Conservation (phyloP, 2,888 invertebrate genomes). For the Liposcelis brunnea region DNA sequence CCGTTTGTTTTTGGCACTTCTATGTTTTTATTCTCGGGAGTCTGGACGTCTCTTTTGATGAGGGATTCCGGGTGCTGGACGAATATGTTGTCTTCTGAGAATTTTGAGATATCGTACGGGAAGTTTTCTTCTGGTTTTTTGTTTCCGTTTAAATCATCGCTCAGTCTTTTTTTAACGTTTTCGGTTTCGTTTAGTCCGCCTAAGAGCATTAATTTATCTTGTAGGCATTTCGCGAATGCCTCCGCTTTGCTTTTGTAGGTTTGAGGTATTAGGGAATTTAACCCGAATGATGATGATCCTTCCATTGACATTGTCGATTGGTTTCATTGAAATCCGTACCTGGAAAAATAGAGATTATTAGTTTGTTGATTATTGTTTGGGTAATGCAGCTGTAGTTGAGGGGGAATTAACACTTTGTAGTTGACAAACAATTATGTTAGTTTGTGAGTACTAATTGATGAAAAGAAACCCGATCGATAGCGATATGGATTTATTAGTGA, state of each 20-base stretch:
- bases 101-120: background rate
- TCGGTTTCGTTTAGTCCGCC: slow-evolving; percentile 26
- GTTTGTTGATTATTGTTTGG: no score
- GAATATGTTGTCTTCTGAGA: slow-evolving; percentile 1
- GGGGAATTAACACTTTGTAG: no score
- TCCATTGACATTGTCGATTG: background rate
- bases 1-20: background rate
- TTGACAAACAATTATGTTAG: no score
- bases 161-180: background rate
- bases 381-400: no score
- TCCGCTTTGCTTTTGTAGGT: slow-evolving; percentile 34
- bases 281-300: background rate
- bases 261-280: background rate
- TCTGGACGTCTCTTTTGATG: background rate
- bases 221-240: slow-evolving; percentile 60
- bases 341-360: no score
- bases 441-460: no score
- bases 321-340: no score
- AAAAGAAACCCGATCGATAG: no score
- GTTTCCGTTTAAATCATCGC: slow-evolving; percentile 27
- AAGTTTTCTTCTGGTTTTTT: background rate
- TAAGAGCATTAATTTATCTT: slow-evolving; percentile 53
- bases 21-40: background rate
- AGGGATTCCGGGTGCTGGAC: background rate
- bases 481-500: no score